These are phyloP conservation scores for Pogonocherus hispidulus DNA, from an alignment of 2,888 invertebrate genomes.

Conservation along the genomic window DNA sequence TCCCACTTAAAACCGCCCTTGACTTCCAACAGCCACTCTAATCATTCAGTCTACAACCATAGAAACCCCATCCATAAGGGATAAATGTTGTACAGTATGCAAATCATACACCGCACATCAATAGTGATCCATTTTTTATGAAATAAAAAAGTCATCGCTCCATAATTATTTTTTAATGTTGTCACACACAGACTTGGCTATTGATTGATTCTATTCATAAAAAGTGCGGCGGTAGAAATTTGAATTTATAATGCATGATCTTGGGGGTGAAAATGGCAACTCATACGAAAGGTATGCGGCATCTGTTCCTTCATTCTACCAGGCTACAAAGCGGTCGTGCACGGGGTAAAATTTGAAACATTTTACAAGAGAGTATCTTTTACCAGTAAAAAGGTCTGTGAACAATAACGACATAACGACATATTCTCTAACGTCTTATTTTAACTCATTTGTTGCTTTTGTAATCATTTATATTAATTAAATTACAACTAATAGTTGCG, in stretches of 20 bases:
- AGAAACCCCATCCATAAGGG: background rate
- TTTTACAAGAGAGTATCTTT: too few relatives aligned
- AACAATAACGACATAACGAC: too few relatives aligned
- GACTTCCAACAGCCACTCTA: background rate
- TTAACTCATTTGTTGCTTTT: too few relatives aligned
- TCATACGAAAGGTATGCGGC: conserved; percentile 29
- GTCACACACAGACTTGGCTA: conserved; percentile 51
- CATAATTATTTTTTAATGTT: conserved; percentile 54
- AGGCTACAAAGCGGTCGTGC: too few relatives aligned
- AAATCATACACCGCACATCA: conserved; percentile 29
- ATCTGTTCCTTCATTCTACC: conserved; percentile 14
- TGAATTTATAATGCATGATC: conserved; percentile 57
- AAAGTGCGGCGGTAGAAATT: conserved; percentile 54
- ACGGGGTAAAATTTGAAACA: too few relatives aligned
- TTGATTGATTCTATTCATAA: conserved; percentile 63
- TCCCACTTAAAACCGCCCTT: too few relatives aligned
- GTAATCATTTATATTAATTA: too few relatives aligned
- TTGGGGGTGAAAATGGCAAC: conserved; percentile 55
- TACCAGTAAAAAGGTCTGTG: too few relatives aligned
- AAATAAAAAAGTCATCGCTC: conserved; percentile 48
- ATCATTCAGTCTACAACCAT: background rate
- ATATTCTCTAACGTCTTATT: too few relatives aligned
- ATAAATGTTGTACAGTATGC: conserved; percentile 7
- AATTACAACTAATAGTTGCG: too few relatives aligned
- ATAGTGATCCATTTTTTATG: conserved; percentile 43